These are phyloP conservation scores for Cinclus mexicanus DNA, from an alignment of 2,113 vertebrate genomes.

Conservation along the genomic window DNA sequence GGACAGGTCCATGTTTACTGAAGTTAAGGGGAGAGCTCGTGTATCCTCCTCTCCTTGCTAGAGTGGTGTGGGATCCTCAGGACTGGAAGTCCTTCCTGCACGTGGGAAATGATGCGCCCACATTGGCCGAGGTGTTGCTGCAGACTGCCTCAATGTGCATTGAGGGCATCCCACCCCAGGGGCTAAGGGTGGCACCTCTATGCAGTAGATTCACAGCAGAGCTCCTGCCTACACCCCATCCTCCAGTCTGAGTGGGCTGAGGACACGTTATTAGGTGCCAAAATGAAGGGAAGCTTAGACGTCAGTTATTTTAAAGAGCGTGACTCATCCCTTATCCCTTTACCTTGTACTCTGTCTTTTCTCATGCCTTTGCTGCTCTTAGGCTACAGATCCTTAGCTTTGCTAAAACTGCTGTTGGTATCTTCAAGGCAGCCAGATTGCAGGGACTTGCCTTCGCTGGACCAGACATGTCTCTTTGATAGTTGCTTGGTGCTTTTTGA, in stretches of 20 bases:
- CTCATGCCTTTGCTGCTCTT: not conserved
- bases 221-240: not conserved
- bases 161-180: not conserved
- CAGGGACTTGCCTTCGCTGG: constrained; percentile 35
- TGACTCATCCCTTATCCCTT: constrained; percentile 46
- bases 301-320: constrained; percentile 42
- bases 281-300: not conserved
- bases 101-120: not conserved
- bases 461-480: constrained; percentile 40
- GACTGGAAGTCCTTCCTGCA: not conserved
- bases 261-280: not conserved
- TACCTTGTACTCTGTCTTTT: constrained; percentile 6
- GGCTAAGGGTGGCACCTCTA: not conserved
- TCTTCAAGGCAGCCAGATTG: constrained; percentile 24
- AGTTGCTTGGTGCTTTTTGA: not conserved
- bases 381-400: constrained; percentile 27
- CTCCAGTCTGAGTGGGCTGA: not conserved
- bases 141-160: not conserved
- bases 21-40: not conserved
- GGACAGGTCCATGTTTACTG: not conserved
- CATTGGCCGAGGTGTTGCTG: accelerated
- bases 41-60: not conserved
- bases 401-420: constrained; percentile 22
- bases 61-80: not conserved
- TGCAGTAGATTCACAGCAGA: not conserved